Base-by-base conservation (phyloP, 2,888 invertebrate species). In the Scaptodrosophila latifasciaeformis region DNA sequence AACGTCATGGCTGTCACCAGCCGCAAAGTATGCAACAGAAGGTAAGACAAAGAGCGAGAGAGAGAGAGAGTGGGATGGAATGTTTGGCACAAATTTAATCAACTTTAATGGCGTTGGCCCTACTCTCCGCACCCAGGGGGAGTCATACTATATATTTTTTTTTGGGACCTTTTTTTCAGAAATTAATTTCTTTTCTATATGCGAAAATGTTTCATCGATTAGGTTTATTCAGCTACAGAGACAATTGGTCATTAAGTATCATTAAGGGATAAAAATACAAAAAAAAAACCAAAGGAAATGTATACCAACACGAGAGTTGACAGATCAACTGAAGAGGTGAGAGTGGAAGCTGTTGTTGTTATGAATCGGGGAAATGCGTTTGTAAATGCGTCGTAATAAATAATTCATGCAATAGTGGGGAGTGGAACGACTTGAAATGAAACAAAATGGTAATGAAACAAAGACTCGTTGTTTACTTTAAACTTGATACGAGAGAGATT, bases 1-100 rank as follows among this genome's bases (percentile, higher is more conserved):
- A n/a, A n/a, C 27, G 5, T 27, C 9, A 6, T 5, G 27, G 27
- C 9, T 9, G 27, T 9, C 27, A 9, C 27, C 27, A 51, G 67
- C 76, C 65, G 53, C 49, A 59, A 76, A 67, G 72, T 72, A 72
- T 70, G 76, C 76, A 76, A 67, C 58, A 61, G 40, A 72, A 61
- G 34, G 49, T 31, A n/a, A n/a, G 49, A 6, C 40, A 50, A n/a
- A n/a, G n/a, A n/a, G n/a, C n/a, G n/a, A n/a, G 35, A 52, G 46
- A 13, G 15, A 42, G 52, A 30, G 19, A 19, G 43, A 43, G 35
- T 30, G 42, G 24, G 34, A 54, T 30, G 24, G 30, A 40, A 27
- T 6, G n/a, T n/a, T n/a, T n/a, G n/a, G n/a, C n/a, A n/a, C n/a
- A n/a, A n/a, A n/a, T n/a, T n/a, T n/a, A n/a, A n/a, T n/a, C n/a